phyloP scores from a whole-genome alignment of 2,113 vertebrate species.

The Canis aureus region DNA sequence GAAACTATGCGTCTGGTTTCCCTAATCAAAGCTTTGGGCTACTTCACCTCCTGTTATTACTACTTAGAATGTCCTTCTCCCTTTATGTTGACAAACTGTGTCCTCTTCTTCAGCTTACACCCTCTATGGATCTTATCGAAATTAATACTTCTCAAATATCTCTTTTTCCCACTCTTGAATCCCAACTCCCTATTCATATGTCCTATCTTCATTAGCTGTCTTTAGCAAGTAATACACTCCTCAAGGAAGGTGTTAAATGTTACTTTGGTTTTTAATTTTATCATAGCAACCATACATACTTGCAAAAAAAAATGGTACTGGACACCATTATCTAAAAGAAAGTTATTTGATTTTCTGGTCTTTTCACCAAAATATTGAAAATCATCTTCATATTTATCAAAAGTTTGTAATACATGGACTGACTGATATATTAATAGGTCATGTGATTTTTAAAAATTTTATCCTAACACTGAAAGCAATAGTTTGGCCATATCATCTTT shows the following conservation, averaged over 20 bases:
- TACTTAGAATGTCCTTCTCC: not conserved
- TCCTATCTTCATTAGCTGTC: not conserved
- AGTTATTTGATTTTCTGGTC: not conserved
- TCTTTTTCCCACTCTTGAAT: not conserved
- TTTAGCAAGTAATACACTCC: not conserved
- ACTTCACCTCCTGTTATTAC: not conserved
- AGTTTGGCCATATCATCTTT: not conserved
- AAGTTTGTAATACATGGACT: not conserved
- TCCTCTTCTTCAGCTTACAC: not conserved
- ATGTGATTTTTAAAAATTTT: not conserved
- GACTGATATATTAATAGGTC: not conserved
- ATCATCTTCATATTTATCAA: not conserved
- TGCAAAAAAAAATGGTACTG: not conserved
- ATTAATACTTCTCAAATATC: not conserved
- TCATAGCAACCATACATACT: not conserved
- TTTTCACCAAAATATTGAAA: constrained; percentile 49
- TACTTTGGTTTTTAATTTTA: not conserved
- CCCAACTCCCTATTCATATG: not conserved
- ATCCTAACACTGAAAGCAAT: not conserved
- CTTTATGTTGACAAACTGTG: not conserved
- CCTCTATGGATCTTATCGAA: not conserved
- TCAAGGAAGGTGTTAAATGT: not conserved
- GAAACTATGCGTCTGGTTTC: not conserved
- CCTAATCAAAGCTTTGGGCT: not conserved
- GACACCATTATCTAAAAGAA: not conserved